Evolutionary conservation across 2,888 invertebrate genomes (phyloP), one percentile per base, ranked within the genome.

Genomic region (Drosophila monieri): DNA sequence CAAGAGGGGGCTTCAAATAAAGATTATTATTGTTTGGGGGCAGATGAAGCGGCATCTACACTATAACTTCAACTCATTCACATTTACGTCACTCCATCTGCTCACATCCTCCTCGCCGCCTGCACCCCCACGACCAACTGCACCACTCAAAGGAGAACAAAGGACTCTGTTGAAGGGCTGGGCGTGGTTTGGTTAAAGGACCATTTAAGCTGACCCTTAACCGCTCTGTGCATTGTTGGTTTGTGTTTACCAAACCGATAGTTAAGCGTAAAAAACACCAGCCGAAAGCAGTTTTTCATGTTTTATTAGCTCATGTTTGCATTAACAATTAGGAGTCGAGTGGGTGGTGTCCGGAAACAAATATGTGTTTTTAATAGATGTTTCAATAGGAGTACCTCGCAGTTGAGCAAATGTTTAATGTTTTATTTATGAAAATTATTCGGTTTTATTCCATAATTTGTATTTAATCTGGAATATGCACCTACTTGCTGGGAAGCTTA

Each of bases 11-110:
- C 39, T 15, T 41, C 66, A 71, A 87, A 84, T 80, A 67, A 73
- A 78, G 78, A 87, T 85, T 81, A 87, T 85, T 87, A 85, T 85
- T 81, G 76, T 85, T 78, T 43, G 85, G 80, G 72, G 71, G 57
- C 68, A 60, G 56, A 6, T 35, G 35, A 35, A 21, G 37, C 46
- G 18, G 65, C 71, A 73, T 76, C 72, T 73, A 85, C 80, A 80
- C 80, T 80, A 78, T 80, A 77, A 62, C 64, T 66, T 51, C 58
- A 62, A 57, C 58, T 48, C 57, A 32, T 43, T 49, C 54, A 49
- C 53, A 66, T 62, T 59, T 69, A 66, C 54, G 68, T 51, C 58
- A 66, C 58, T 65, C 46, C 41, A 66, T 49, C 52, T 12, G 25
- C 15, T 15, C 39, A 41, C 39, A 41, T 41, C 39, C 39, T 41